These are phyloP conservation scores for Characodon lateralis DNA, from an alignment of 2,797 vertebrate genomes.

Conservation along the genomic window DNA sequence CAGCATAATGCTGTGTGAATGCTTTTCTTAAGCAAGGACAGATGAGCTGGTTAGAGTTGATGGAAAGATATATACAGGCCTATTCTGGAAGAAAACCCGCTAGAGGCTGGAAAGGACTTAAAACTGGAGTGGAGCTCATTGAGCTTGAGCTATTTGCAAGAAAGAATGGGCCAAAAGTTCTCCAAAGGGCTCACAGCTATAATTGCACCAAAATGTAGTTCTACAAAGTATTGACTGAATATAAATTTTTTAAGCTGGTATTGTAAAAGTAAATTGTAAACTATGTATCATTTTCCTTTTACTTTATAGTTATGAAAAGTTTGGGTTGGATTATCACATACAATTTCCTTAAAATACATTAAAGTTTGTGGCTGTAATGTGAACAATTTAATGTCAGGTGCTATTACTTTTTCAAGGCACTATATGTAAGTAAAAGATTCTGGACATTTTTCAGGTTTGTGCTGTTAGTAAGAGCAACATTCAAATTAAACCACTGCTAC, in stretches of 20 bases:
- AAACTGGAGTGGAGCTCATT: not conserved
- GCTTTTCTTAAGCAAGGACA: not conserved
- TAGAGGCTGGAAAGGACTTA: not conserved
- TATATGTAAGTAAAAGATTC: conserved; percentile 27
- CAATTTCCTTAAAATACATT: not conserved
- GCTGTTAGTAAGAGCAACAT: not conserved
- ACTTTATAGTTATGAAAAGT: not conserved
- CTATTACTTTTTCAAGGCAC: too few species aligned
- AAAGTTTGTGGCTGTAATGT: not conserved
- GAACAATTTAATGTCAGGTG: not conserved
- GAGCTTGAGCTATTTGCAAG: too few species aligned
- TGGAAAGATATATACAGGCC: too few species aligned
- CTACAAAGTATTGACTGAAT: not conserved
- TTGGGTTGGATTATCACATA: not conserved
- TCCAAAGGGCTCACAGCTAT: not conserved
- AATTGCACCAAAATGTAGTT: not conserved
- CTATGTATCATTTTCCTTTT: not conserved
- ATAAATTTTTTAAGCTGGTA: not conserved
- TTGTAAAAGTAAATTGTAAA: not conserved
- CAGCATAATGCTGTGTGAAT: conserved; percentile 1
- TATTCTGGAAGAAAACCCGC: too few species aligned
- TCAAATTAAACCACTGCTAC: not conserved
- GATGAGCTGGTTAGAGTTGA: not conserved
- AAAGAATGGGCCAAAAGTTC: not conserved
- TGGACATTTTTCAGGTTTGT: conserved; percentile 32